Conservation (phyloP, 2,797 vertebrate species). For the Sebastes jordani region DNA sequence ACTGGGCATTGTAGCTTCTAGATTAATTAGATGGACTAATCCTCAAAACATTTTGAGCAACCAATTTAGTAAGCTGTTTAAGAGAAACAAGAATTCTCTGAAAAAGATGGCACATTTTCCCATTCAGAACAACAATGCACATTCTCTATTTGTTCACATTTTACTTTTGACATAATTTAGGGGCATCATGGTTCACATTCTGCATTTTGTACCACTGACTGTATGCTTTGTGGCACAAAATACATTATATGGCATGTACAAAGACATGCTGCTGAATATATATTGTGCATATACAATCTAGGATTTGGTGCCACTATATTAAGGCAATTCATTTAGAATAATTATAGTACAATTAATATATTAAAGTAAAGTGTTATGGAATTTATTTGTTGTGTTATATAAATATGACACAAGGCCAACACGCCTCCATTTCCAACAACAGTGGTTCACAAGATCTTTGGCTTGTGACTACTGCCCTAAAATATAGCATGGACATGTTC, state of each 20-base stretch:
- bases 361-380: neutral
- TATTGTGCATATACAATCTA: neutral
- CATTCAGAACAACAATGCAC: neutral
- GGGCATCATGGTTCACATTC: neutral
- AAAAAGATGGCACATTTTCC: neutral
- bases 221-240: neutral
- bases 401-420: neutral
- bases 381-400: neutral
- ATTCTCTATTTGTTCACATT: neutral
- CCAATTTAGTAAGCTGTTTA: neutral
- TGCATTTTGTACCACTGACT: neutral
- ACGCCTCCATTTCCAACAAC: neutral
- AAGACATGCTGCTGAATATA: neutral
- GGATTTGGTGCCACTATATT: neutral
- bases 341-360: neutral
- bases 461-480: neutral
- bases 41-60: neutral
- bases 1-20: neutral
- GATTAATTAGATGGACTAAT: neutral
- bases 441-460: neutral
- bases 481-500: neutral
- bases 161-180: neutral
- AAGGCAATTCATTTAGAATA: neutral
- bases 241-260: neutral
- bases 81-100: neutral